phyloP scores from a whole-genome alignment of 2,888 invertebrate species.

The Mimumesa dahlbomi region DNA sequence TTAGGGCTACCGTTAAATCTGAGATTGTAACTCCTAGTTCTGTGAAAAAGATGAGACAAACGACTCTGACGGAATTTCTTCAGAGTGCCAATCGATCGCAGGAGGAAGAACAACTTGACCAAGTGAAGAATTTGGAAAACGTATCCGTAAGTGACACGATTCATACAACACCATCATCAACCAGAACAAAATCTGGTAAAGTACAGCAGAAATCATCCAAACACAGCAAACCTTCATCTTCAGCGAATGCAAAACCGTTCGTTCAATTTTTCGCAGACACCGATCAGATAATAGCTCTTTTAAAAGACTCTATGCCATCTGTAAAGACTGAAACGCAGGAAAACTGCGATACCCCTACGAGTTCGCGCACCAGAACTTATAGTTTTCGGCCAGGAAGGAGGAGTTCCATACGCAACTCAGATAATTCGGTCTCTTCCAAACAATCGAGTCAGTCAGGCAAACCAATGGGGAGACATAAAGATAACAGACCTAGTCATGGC shows the following conservation, averaged over 20 bases:
- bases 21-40: background rate
- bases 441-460: too few relatives aligned
- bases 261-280: conserved; percentile 42
- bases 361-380: background rate
- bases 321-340: background rate
- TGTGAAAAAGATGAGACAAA: conserved; percentile 42
- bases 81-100: background rate
- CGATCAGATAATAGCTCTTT: conserved; percentile 31
- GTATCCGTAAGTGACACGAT: too few relatives aligned
- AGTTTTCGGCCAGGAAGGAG: conserved; percentile 2
- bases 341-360: background rate
- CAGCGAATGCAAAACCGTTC: conserved; percentile 27
- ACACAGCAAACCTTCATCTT: background rate
- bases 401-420: background rate
- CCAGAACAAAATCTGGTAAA: background rate
- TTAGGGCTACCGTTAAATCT: too few relatives aligned
- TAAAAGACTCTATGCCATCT: background rate
- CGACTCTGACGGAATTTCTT: conserved; percentile 45
- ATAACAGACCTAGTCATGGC: background rate
- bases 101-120: too few relatives aligned
- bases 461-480: too few relatives aligned
- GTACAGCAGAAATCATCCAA: too few relatives aligned
- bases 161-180: background rate
- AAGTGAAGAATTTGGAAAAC: too few relatives aligned
- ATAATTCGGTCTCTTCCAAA: too few relatives aligned